Conservation (phyloP, 2,888 invertebrate genomes). For the Zygogramma bicolorata region DNA sequence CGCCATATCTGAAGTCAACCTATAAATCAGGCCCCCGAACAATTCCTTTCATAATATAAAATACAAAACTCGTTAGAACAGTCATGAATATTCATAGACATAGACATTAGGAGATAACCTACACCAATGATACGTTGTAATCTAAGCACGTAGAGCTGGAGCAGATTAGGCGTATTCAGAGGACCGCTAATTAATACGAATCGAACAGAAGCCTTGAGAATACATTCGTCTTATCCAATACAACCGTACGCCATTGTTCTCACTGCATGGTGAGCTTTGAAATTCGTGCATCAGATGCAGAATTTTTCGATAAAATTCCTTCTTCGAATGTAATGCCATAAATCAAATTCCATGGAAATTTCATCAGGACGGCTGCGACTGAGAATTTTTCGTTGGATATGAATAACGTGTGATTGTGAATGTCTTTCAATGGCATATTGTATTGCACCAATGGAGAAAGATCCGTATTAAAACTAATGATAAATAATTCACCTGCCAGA, state of each 20-base stretch:
- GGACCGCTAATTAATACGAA: slow-evolving; percentile 15
- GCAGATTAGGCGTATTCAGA: slow-evolving; percentile 14
- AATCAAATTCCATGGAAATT: too few relatives aligned
- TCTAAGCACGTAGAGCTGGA: slow-evolving; percentile 4
- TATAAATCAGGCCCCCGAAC: too few relatives aligned
- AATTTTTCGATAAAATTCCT: background rate
- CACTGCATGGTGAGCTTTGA: background rate
- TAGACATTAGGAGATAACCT: background rate
- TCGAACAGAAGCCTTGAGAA: slow-evolving; percentile 12
- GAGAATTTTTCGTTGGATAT: too few relatives aligned
- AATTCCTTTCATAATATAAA: too few relatives aligned
- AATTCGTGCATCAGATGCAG: background rate
- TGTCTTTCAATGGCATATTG: too few relatives aligned
- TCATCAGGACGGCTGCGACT: too few relatives aligned
- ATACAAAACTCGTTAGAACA: background rate
- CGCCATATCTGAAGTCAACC: too few relatives aligned
- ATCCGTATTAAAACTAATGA: too few relatives aligned
- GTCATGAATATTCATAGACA: background rate
- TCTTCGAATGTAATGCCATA: background rate
- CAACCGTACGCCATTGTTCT: background rate
- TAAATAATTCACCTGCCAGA: too few relatives aligned
- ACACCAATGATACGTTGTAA: background rate
- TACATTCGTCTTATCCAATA: background rate
- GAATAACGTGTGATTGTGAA: too few relatives aligned
- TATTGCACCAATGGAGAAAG: too few relatives aligned